Conservation (phyloP, 2,113 vertebrate species). For the Nerophis lumbriciformis region DNA sequence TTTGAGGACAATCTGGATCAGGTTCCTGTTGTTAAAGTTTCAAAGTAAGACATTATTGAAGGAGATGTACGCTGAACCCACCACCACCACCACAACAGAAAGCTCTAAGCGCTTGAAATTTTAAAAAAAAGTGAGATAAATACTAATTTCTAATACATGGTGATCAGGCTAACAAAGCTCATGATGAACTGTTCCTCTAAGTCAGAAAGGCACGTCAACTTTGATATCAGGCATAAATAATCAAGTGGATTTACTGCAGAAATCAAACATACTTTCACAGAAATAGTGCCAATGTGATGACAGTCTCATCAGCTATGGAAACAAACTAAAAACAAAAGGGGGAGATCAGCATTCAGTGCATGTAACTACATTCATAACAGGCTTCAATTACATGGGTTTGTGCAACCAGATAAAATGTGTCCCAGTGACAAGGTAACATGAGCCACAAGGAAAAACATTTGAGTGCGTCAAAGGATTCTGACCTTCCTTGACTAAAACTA, state of each 20-base stretch:
- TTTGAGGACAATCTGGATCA: not conserved
- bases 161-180: constrained; percentile 42
- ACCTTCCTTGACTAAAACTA: not conserved
- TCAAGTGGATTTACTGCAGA: constrained; percentile 66
- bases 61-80: constrained; percentile 13
- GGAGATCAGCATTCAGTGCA: constrained; percentile 68
- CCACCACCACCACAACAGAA: constrained; percentile 12
- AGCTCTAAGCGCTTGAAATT: constrained; percentile 20
- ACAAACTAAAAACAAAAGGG: not conserved
- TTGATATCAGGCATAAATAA: constrained; percentile 72
- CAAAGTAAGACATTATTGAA: not conserved
- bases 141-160: constrained; percentile 34
- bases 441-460: not conserved
- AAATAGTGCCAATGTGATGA: constrained; percentile 59
- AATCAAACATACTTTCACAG: constrained; percentile 59
- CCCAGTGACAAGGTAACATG: constrained; percentile 22
- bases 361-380: constrained; percentile 77
- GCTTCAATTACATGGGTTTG: constrained; percentile 64
- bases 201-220: constrained; percentile 76
- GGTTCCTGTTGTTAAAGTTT: not conserved
- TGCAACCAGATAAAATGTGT: constrained; percentile 48
- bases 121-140: constrained; percentile 20
- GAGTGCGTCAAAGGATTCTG: not conserved
- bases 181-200: constrained; percentile 54
- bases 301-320: constrained; percentile 25